Evolutionary conservation across 1,140 invertebrate genomes (phyloP).

Genomic region (Lanistes nyassanus): DNA sequence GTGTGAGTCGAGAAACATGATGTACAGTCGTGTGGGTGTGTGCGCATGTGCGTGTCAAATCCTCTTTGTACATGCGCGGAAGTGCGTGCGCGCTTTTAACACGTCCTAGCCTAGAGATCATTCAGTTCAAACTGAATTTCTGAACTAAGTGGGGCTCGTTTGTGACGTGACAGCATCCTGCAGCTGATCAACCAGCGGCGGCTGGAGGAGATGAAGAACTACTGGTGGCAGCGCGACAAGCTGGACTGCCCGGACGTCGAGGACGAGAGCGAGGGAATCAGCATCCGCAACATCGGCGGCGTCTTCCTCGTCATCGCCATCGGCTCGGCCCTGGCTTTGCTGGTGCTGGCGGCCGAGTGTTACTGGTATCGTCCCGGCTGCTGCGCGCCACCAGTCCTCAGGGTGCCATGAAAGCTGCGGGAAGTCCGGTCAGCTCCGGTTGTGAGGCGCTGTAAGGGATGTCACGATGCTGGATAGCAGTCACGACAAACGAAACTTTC

Average conservation of each 20-base stretch:
- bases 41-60: not conserved
- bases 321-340: constrained; percentile 72
- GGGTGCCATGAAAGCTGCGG: not conserved
- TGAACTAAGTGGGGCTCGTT: too few relatives aligned
- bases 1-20: constrained; percentile 66
- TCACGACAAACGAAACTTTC: not conserved
- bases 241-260: constrained; percentile 86
- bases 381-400: not conserved
- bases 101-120: too few relatives aligned
- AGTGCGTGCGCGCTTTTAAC: not conserved
- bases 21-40: not conserved
- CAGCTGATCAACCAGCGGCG: constrained; percentile 90
- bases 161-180: constrained; percentile 88
- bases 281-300: constrained; percentile 95
- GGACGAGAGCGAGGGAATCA: constrained; percentile 94
- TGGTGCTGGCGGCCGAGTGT: constrained; percentile 93
- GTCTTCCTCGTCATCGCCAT: constrained; percentile 81
- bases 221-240: constrained; percentile 93
- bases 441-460: too few relatives aligned
- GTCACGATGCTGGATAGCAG: too few relatives aligned
- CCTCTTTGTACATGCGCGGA: not conserved
- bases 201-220: constrained; percentile 92
- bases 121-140: too few relatives aligned
- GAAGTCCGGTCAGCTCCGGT: too few relatives aligned
- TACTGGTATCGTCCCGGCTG: constrained; percentile 71